Conservation (phyloP, 1,140 invertebrate species). For the Brachionus sp. region DNA sequence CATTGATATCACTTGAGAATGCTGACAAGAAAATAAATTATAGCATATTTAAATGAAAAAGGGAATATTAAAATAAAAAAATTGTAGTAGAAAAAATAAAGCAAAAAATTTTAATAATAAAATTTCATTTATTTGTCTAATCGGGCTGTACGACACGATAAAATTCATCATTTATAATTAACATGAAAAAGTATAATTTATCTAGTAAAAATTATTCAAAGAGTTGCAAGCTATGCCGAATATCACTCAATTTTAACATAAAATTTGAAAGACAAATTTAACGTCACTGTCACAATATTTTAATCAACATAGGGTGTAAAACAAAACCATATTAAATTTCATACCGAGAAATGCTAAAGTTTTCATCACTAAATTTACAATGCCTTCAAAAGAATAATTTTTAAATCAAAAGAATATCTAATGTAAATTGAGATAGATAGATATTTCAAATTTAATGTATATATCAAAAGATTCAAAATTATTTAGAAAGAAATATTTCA, state of each 20-base stretch:
- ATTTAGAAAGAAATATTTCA: no score
- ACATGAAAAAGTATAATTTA: background rate
- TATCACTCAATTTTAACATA: background rate
- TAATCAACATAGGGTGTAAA: no score
- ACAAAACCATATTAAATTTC: no score
- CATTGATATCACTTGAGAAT: background rate
- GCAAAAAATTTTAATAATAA: background rate
- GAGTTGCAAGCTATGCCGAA: background rate
- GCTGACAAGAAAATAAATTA: background rate
- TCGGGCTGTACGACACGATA: conserved; percentile 6
- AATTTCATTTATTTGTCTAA: background rate
- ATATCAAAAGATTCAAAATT: no score
- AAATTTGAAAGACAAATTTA: background rate
- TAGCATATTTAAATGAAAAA: background rate
- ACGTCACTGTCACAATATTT: background rate
- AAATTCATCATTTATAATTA: conserved; percentile 17
- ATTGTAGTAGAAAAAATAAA: background rate
- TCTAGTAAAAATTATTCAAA: background rate
- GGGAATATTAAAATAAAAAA: background rate
- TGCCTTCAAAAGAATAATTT: no score
- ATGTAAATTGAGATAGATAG: no score
- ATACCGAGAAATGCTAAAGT: no score
- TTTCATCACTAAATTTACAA: no score
- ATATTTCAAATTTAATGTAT: no score
- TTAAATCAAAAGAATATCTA: no score